Percentiles rank a stretch among this genome's conserved stretches.
phyloP scores from a whole-genome alignment of 2,797 vertebrate genomes.

The Propithecus deckenii region DNA sequence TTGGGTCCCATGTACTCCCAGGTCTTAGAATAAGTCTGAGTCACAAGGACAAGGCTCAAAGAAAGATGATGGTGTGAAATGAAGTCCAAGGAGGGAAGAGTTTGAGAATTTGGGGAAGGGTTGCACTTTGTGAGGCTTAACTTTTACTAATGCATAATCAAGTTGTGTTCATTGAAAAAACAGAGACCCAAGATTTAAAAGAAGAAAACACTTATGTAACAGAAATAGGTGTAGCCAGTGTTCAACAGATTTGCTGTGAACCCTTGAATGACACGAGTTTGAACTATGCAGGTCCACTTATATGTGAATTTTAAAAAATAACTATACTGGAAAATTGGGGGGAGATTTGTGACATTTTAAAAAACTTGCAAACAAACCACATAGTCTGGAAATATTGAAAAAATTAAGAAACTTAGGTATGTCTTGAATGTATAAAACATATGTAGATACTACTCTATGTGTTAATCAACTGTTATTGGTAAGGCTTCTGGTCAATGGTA shows the following conservation, averaged over 20 bases:
- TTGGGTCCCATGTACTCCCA: not conserved
- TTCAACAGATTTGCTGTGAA: no score
- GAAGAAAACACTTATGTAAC: not conserved
- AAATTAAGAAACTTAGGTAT: not conserved
- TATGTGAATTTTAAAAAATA: not conserved
- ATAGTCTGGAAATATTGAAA: not conserved
- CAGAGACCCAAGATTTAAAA: not conserved
- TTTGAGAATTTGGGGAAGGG: not conserved
- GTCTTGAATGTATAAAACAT: not conserved
- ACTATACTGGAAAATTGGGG: not conserved
- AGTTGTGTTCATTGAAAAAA: not conserved
- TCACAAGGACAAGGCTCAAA: not conserved
- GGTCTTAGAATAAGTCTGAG: not conserved
- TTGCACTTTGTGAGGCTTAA: not conserved
- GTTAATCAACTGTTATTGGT: not conserved
- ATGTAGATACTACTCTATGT: not conserved
- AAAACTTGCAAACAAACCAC: not conserved
- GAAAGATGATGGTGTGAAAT: not conserved
- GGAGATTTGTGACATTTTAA: not conserved
- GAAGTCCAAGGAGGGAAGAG: not conserved
- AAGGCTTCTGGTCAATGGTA: not conserved
- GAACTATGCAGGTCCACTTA: not conserved
- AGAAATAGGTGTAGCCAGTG: not conserved
- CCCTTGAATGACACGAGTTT: not conserved
- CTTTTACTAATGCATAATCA: not conserved